Percentiles rank a stretch among this genome's conserved stretches.
Evolutionary conservation across 1,140 invertebrate species (phyloP).

Genomic region (Drosophila melanogaster): Release_6_plus_ISO1_MT NT_033779.5:1291001-1291500

Average conservation of each 20-base stretch:
- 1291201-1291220: slow-evolving; percentile 82
- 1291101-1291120: slow-evolving; percentile 55
- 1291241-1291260: slow-evolving; percentile 75
- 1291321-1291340: slow-evolving; percentile 48
- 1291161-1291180: not conserved
- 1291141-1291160: not conserved
- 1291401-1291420: slow-evolving; percentile 65
- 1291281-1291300: slow-evolving; percentile 79
- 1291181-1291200: slow-evolving; percentile 48
- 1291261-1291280: slow-evolving; percentile 43
- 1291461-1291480: slow-evolving; percentile 54
- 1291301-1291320: slow-evolving; percentile 76
- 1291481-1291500: slow-evolving; percentile 41
- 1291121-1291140: slow-evolving; percentile 32
- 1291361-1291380: slow-evolving; percentile 61
- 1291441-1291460: slow-evolving; percentile 77
- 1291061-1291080: slow-evolving; percentile 24
- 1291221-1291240: slow-evolving; percentile 83
- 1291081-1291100: not conserved
- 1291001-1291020: slow-evolving; percentile 83
- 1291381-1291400: not conserved
- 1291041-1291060: slow-evolving; percentile 16
- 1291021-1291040: slow-evolving; percentile 73
- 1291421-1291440: slow-evolving; percentile 83
- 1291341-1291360: slow-evolving; percentile 43